Evolutionary conservation across 2,113 vertebrate genomes (phyloP).

Genomic region (Mirounga angustirostris): DNA sequence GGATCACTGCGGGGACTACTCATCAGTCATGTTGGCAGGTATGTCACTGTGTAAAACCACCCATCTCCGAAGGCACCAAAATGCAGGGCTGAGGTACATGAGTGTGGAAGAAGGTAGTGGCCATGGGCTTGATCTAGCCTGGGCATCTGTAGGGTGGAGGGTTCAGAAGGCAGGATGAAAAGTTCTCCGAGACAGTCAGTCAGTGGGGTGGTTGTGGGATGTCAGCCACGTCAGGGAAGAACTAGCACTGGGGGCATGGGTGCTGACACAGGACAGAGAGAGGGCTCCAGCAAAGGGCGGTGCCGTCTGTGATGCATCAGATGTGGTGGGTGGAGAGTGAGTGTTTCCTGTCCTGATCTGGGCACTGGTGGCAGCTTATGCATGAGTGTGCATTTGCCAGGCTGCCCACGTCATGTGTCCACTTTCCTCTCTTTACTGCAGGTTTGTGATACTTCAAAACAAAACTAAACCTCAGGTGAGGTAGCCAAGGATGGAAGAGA

Average conservation of each 20-base stretch:
- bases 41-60: accelerated
- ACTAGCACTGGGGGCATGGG: too few species aligned
- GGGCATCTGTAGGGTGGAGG: not conserved
- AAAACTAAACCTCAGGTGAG: not conserved
- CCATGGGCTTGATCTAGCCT: accelerated
- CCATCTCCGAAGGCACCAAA: accelerated
- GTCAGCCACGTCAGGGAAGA: not conserved
- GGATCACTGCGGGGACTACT: accelerated
- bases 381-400: not conserved
- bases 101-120: not conserved
- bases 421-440: not conserved
- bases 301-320: not conserved
- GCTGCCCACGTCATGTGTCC: not conserved
- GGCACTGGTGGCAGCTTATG: too few species aligned
- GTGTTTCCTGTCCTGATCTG: not conserved
- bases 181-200: not conserved
- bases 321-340: too few species aligned
- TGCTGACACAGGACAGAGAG: not conserved
- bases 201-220: not conserved
- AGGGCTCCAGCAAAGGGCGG: not conserved
- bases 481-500: not conserved
- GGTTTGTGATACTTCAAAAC: not conserved
- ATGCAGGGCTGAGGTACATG: too few species aligned
- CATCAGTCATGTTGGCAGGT: not conserved
- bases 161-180: not conserved